Evolutionary conservation across 2,113 vertebrate species (phyloP).

Genomic region (Erythrocebus patas): DNA sequence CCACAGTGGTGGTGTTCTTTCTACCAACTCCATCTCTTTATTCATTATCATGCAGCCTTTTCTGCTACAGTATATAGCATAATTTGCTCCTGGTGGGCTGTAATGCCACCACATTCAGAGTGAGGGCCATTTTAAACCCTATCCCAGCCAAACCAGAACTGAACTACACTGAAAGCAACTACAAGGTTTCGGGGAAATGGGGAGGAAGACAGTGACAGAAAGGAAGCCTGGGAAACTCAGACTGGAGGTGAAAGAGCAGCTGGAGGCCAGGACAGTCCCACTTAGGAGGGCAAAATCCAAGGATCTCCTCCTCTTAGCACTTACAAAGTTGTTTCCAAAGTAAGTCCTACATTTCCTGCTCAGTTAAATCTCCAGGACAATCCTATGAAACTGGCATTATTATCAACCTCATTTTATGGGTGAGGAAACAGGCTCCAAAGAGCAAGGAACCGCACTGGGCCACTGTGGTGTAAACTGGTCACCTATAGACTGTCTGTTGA

Average conservation of each 20-base stretch:
- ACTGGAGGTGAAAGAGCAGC: conserved; percentile 14
- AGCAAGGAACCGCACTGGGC: not conserved
- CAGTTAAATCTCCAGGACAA: not conserved
- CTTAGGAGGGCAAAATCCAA: not conserved
- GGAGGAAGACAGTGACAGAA: conserved; percentile 28
- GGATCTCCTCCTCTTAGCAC: not conserved
- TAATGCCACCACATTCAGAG: not conserved
- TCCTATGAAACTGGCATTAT: not conserved
- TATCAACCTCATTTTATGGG: not conserved
- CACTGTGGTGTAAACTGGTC: not conserved
- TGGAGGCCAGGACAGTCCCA: not conserved
- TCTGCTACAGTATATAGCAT: not conserved
- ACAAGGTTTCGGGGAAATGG: conserved; percentile 60
- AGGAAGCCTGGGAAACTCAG: not conserved
- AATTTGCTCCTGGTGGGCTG: not conserved
- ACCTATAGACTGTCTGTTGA: not conserved
- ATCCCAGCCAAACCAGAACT: not conserved
- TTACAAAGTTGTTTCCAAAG: not conserved
- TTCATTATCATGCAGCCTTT: not conserved
- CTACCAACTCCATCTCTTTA: not conserved
- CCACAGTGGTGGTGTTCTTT: not conserved
- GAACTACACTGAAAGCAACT: conserved; percentile 18
- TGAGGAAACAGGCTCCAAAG: not conserved
- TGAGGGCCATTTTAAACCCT: not conserved
- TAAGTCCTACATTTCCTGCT: not conserved